A percentile compares a stretch with the other conserved stretches of the same genome.
Conservation (phyloP, 2,888 invertebrate species). For the Amorpha juglandis region DNA sequence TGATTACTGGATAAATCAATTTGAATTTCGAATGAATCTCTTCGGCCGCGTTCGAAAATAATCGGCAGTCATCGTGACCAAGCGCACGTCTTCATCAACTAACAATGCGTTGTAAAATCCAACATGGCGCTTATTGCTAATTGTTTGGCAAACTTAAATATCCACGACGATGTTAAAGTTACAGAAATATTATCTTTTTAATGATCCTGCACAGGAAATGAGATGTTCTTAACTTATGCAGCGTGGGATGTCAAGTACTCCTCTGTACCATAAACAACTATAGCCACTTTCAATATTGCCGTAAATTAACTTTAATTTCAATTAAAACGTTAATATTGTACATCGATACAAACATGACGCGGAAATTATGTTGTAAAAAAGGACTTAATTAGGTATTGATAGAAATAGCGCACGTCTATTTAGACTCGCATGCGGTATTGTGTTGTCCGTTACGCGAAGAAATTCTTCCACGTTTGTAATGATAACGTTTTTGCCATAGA, state of each 20-base stretch:
- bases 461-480: constrained; percentile 20
- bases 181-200: constrained; percentile 30
- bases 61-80: constrained; percentile 12
- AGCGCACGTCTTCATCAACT: constrained; percentile 56
- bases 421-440: constrained; percentile 19
- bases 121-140: constrained; percentile 61
- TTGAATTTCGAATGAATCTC: constrained; percentile 24
- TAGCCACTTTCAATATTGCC: background rate
- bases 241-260: constrained; percentile 2
- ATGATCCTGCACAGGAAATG: constrained; percentile 28
- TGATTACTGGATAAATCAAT: constrained; percentile 16
- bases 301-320: constrained; percentile 4
- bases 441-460: constrained; percentile 24
- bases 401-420: constrained; percentile 14
- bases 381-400: constrained; percentile 21
- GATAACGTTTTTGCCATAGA: constrained; percentile 23
- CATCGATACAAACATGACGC: constrained; percentile 12
- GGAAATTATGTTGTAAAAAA: constrained; percentile 15
- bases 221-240: constrained; percentile 14
- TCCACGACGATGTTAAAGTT: constrained; percentile 13
- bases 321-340: constrained; percentile 1
- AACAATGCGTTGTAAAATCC: constrained; percentile 63
- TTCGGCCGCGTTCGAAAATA: constrained; percentile 19
- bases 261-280: constrained; percentile 11
- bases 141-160: constrained; percentile 51